These are phyloP conservation scores for Oreochromis niloticus DNA, from an alignment of 2,113 vertebrate species.

Conservation along the genomic window DNA sequence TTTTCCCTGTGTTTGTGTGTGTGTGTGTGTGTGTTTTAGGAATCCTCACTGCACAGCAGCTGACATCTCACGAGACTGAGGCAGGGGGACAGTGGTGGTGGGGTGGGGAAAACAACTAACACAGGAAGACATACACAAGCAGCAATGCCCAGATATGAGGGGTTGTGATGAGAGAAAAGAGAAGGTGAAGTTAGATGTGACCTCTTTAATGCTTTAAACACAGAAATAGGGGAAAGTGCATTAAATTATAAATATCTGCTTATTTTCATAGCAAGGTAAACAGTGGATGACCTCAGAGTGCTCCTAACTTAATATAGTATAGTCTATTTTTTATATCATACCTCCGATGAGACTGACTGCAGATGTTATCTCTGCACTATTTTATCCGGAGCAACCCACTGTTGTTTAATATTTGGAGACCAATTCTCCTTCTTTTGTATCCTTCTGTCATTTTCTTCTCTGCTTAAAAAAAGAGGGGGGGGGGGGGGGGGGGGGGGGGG, in stretches of 20 bases:
- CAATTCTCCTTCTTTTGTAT: not conserved
- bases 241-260: not conserved
- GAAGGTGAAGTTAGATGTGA: not conserved
- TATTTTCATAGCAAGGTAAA: not conserved
- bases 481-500: no score
- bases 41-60: conserved; percentile 22
- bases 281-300: not conserved
- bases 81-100: not conserved
- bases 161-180: not conserved
- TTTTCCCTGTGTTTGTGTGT: not conserved
- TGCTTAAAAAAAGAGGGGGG: not conserved
- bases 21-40: not conserved
- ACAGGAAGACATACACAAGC: not conserved
- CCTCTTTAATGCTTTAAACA: not conserved
- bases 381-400: no score
- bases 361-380: no score
- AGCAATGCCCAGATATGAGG: not conserved
- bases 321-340: not conserved
- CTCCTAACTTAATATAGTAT: not conserved
- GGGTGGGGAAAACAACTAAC: not conserved
- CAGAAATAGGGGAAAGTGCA: not conserved
- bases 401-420: not conserved
- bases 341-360: no score
- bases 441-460: not conserved
- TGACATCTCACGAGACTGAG: conserved; percentile 55